Evolutionary conservation across 2,797 vertebrate genomes (phyloP).

Genomic region (Chelon auratus): DNA sequence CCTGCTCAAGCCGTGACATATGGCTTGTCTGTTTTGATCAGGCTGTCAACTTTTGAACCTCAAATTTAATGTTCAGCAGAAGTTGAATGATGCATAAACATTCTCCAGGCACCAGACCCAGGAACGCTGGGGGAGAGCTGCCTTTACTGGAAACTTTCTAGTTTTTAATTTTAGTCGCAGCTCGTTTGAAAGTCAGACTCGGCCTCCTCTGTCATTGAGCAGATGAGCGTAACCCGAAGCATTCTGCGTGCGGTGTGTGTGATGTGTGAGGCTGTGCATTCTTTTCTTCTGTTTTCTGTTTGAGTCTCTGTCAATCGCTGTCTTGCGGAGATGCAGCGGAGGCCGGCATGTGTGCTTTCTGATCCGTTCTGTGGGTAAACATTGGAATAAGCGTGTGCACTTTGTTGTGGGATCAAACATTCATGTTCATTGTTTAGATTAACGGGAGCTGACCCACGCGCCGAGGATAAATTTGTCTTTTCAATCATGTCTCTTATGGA

Average conservation of each 20-base stretch:
- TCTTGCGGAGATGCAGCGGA: neutral
- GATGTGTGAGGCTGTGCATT: conserved; percentile 12
- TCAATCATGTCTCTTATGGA: conserved; percentile 1
- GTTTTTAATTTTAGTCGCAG: conserved; percentile 27
- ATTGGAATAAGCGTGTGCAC: neutral
- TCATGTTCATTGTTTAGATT: conserved; percentile 10
- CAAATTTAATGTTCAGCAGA: conserved; percentile 60
- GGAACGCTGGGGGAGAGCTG: conserved; percentile 50
- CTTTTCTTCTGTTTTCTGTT: conserved; percentile 15
- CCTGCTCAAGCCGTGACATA: conserved; percentile 53
- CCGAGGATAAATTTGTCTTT: conserved; percentile 23
- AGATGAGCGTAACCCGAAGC: conserved; percentile 10
- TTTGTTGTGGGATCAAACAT: conserved; percentile 14
- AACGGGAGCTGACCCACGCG: conserved; percentile 8
- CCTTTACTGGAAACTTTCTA: conserved; percentile 45
- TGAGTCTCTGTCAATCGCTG: neutral
- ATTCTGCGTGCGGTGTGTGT: conserved; percentile 11
- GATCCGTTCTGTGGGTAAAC: conserved; percentile 10
- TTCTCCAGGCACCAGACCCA: conserved; percentile 42
- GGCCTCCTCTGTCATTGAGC: conserved; percentile 13
- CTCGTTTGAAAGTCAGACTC: conserved; percentile 35
- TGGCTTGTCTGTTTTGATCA: conserved; percentile 67
- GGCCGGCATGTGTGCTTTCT: conserved; percentile 12
- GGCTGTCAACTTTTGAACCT: conserved; percentile 41
- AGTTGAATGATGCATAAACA: conserved; percentile 58